A percentile compares a stretch with the other conserved stretches of the same genome.
These are phyloP conservation scores for Lamellibrachia luymesi DNA, from an alignment of 1,140 invertebrate genomes.

Conservation along the genomic window DNA sequence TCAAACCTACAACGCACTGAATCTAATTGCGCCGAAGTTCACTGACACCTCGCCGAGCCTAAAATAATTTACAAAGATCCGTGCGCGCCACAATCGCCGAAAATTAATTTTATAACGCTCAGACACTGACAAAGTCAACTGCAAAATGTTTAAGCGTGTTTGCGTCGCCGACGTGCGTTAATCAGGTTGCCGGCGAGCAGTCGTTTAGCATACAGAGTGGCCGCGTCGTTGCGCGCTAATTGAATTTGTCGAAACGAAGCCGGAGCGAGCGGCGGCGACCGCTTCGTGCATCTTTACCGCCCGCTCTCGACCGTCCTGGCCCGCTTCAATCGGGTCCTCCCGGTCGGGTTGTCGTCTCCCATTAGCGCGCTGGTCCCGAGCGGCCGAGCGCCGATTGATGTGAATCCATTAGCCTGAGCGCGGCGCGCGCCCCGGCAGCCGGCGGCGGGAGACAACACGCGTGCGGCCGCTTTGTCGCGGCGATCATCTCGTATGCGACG, in stretches of 20 bases:
- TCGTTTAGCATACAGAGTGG: conserved; percentile 4
- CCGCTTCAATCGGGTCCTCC: neutral
- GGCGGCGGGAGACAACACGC: too few relatives aligned
- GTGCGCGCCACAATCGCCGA: neutral
- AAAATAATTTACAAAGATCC: conserved; percentile 6
- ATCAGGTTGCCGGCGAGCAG: neutral
- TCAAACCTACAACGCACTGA: neutral
- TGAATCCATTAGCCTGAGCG: neutral
- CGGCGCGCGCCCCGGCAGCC: too few relatives aligned
- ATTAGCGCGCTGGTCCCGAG: neutral
- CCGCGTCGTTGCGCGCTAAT: neutral
- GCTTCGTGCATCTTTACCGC: neutral
- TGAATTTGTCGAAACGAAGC: neutral
- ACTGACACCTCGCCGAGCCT: neutral
- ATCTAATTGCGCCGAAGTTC: conserved; percentile 4
- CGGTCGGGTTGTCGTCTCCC: neutral
- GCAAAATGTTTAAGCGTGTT: neutral
- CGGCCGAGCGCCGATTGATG: neutral
- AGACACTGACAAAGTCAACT: neutral
- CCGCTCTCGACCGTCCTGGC: neutral
- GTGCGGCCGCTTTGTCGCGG: neutral
- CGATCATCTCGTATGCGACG: neutral
- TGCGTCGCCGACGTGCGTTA: neutral
- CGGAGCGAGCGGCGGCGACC: neutral
- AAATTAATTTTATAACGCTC: conserved; percentile 1